Percentiles rank a stretch among this genome's conserved stretches.
These are phyloP conservation scores for Fulmarus glacialis DNA, from an alignment of 2,113 vertebrate species.

Conservation along the genomic window DNA sequence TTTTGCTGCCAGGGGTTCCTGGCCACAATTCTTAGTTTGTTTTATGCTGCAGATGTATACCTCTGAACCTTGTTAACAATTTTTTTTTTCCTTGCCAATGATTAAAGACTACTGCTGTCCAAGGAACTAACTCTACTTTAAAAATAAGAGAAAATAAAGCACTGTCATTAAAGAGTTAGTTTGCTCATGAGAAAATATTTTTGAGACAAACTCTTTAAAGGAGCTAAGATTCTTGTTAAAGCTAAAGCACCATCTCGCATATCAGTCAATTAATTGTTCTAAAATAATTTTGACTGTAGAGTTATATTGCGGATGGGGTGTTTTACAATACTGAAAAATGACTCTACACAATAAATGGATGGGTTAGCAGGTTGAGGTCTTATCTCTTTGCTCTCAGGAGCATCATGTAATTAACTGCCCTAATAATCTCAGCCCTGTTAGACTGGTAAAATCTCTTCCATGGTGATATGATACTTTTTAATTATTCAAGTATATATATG, in stretches of 20 bases:
- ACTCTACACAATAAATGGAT: neutral
- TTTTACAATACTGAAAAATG: neutral
- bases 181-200: neutral
- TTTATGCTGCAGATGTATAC: slow-evolving; percentile 43
- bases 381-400: neutral
- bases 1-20: slow-evolving; percentile 56
- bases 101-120: neutral
- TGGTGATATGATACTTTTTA: neutral
- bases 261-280: neutral
- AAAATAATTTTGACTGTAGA: neutral
- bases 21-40: slow-evolving; percentile 31
- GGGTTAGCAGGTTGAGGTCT: neutral
- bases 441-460: neutral
- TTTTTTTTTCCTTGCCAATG: neutral
- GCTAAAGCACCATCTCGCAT: neutral
- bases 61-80: slow-evolving; percentile 35
- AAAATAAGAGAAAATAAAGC: neutral
- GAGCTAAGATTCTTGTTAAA: neutral
- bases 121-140: neutral
- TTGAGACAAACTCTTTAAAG: neutral
- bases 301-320: neutral
- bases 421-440: neutral
- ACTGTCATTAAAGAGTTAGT: neutral
- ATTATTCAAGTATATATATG: neutral
- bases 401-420: neutral